These are phyloP conservation scores for Epinotia ramella DNA, from an alignment of 2,888 invertebrate species.

Conservation along the genomic window DNA sequence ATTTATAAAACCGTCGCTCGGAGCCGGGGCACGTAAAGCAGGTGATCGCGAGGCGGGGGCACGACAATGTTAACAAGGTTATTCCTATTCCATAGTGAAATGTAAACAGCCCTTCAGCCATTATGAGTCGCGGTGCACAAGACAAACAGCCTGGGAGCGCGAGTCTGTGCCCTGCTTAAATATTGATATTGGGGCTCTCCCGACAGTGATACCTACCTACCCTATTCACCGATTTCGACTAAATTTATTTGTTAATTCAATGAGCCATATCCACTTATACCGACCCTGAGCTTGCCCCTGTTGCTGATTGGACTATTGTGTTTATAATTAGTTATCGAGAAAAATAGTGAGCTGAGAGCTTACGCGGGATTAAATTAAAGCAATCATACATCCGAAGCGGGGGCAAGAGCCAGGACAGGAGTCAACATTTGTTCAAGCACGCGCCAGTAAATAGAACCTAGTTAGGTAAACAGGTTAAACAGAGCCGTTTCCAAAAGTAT, in stretches of 20 bases:
- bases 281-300: constrained; percentile 6
- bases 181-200: constrained; percentile 69
- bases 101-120: constrained; percentile 75
- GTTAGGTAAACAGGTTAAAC: constrained; percentile 30
- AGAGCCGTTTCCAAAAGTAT: constrained; percentile 14
- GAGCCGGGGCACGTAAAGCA: constrained; percentile 49
- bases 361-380: constrained; percentile 16
- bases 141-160: constrained; percentile 70
- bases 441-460: constrained; percentile 31
- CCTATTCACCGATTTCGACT: constrained; percentile 46
- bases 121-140: constrained; percentile 75
- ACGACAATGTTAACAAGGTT: constrained; percentile 73
- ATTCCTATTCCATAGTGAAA: constrained; percentile 72
- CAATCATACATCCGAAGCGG: constrained; percentile 15
- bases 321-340: constrained; percentile 39
- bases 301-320: constrained; percentile 39
- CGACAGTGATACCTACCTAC: constrained; percentile 47
- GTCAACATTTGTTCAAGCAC: constrained; percentile 35
- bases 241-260: constrained; percentile 46
- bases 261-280: constrained; percentile 40
- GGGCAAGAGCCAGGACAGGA: constrained; percentile 5
- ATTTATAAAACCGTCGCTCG: constrained; percentile 30
- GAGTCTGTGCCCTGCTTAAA: constrained; percentile 68
- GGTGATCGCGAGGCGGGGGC: constrained; percentile 47
- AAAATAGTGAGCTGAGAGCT: constrained; percentile 26